These are phyloP conservation scores for Diadophis punctatus DNA, from an alignment of 2,113 vertebrate genomes.

Conservation along the genomic window DNA sequence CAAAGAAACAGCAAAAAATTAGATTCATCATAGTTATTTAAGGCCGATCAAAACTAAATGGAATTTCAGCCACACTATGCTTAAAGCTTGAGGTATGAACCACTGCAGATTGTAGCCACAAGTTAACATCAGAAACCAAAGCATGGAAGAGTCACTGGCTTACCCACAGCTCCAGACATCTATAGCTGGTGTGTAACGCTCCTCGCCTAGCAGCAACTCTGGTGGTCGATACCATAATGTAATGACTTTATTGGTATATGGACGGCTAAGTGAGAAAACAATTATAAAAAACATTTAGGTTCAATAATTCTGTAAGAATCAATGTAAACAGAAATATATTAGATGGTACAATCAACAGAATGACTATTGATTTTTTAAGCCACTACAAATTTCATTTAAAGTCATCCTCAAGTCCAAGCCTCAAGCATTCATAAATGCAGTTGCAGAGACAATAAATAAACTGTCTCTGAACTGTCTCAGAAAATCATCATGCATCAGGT, in stretches of 20 bases:
- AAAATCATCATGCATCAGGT: not conserved
- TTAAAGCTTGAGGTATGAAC: not conserved
- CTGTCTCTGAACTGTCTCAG: not conserved
- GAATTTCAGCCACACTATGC: not conserved
- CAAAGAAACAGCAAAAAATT: not conserved
- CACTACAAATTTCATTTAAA: not conserved
- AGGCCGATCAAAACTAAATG: not conserved
- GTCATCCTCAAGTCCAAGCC: not conserved
- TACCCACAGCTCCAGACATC: conserved; percentile 99
- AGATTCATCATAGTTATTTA: not conserved
- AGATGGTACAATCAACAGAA: not conserved
- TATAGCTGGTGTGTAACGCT: conserved; percentile 95
- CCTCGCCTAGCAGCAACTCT: conserved; percentile 93
- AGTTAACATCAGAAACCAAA: not conserved
- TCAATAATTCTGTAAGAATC: not conserved
- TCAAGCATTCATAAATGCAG: not conserved
- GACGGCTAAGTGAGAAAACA: conserved; percentile 77
- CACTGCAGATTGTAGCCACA: not conserved
- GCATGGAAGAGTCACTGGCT: conserved; percentile 46
- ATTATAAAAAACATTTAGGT: not conserved
- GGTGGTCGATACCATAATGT: conserved; percentile 98
- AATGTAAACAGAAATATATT: not conserved
- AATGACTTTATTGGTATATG: conserved; percentile 99
- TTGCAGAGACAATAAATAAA: not conserved
- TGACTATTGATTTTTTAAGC: not conserved